Evolutionary conservation across 2,888 invertebrate species (phyloP).

Genomic region (Habrosyne pyritoides): DNA sequence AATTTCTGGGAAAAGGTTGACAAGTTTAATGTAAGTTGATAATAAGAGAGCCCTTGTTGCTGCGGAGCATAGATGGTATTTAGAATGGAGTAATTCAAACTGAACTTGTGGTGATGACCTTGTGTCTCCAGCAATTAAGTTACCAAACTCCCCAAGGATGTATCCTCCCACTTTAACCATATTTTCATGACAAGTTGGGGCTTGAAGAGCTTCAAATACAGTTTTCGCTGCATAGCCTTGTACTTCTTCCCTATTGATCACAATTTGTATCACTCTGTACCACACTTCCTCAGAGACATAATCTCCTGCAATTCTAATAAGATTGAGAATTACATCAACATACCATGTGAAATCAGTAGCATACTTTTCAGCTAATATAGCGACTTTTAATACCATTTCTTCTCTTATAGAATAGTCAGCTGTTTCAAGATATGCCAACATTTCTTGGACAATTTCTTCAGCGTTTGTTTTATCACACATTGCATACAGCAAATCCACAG

Average conservation of each 20-base stretch:
- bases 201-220: slow-evolving; percentile 99
- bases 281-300: slow-evolving; percentile 99
- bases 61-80: slow-evolving; percentile 98
- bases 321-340: slow-evolving; percentile 98
- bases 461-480: slow-evolving; percentile 99
- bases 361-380: slow-evolving; percentile 99
- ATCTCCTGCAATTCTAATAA: slow-evolving; percentile 99
- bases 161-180: slow-evolving; percentile 99
- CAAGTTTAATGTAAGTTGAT: slow-evolving; percentile 99
- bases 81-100: slow-evolving; percentile 98
- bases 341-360: slow-evolving; percentile 99
- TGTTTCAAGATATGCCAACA: slow-evolving; percentile 99
- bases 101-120: slow-evolving; percentile 98
- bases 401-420: slow-evolving; percentile 99
- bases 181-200: slow-evolving; percentile 99
- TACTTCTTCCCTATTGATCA: slow-evolving; percentile 99
- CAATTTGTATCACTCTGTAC: slow-evolving; percentile 99
- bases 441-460: slow-evolving; percentile 99
- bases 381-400: slow-evolving; percentile 99
- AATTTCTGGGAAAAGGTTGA: slow-evolving; percentile 99
- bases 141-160: slow-evolving; percentile 99
- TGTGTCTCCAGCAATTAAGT: slow-evolving; percentile 99
- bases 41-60: slow-evolving; percentile 97
- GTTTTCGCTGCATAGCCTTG: slow-evolving; percentile 99
- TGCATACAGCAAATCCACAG: slow-evolving; percentile 98